These are phyloP conservation scores for Oryzias curvinotus DNA, from an alignment of 2,113 vertebrate species.

Conservation along the genomic window DNA sequence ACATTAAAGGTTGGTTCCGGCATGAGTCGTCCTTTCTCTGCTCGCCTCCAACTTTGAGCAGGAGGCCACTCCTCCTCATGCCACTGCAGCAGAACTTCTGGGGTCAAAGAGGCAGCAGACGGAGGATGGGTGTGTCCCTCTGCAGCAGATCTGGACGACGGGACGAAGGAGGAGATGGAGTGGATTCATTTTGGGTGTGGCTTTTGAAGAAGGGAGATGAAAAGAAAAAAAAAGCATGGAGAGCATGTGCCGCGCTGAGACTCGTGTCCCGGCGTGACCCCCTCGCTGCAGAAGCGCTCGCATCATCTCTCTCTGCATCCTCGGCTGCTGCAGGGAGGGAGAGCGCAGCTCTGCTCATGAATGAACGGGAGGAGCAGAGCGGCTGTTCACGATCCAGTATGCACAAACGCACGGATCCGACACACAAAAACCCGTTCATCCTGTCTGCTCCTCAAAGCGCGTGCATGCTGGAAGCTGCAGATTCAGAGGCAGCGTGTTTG, in stretches of 20 bases:
- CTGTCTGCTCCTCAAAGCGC: too few species aligned
- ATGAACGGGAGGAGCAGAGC: conserved; percentile 11
- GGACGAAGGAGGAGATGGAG: conserved; percentile 16
- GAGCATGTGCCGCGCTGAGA: not conserved
- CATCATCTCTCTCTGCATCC: conserved; percentile 19
- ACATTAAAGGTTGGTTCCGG: not conserved
- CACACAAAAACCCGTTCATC: too few species aligned
- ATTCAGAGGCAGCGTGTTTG: too few species aligned
- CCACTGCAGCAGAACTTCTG: conserved; percentile 70
- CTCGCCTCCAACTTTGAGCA: conserved; percentile 1
- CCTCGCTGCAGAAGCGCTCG: conserved; percentile 29
- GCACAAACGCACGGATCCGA: not conserved
- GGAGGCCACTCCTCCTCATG: conserved; percentile 27
- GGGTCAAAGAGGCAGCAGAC: conserved; percentile 50
- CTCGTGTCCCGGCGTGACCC: conserved; percentile 33
- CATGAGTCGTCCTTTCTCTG: not conserved
- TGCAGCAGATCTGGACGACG: conserved; percentile 63
- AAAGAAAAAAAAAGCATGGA: not conserved
- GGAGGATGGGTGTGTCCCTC: conserved; percentile 69
- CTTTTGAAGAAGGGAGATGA: conserved; percentile 33
- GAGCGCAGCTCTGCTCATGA: conserved; percentile 7
- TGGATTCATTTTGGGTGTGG: conserved; percentile 37
- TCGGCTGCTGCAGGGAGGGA: conserved; percentile 20
- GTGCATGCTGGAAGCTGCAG: too few species aligned
- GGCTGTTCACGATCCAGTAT: conserved; percentile 1